These are phyloP conservation scores for Ylistrum balloti DNA, from an alignment of 1,140 invertebrate species.

Conservation along the genomic window DNA sequence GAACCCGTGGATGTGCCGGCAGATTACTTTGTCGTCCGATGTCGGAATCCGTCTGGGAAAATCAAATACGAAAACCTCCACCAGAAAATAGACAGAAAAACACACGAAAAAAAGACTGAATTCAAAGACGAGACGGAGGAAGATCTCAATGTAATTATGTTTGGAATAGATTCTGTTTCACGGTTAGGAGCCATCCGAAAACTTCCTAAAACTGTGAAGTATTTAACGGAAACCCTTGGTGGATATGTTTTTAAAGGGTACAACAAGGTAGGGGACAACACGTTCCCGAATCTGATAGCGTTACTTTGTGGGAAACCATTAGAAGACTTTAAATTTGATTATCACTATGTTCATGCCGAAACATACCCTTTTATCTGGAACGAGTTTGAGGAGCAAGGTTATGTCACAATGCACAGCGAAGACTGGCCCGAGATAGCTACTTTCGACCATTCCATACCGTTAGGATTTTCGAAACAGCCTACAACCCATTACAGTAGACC, in stretches of 20 bases:
- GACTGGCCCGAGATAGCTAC: slow-evolving; percentile 82
- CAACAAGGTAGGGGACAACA: slow-evolving; percentile 73
- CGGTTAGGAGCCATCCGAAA: slow-evolving; percentile 90
- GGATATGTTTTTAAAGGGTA: slow-evolving; percentile 68
- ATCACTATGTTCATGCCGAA: background rate
- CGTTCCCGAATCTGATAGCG: slow-evolving; percentile 69
- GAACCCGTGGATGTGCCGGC: background rate
- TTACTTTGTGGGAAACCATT: slow-evolving; percentile 56
- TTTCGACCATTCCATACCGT: slow-evolving; percentile 68
- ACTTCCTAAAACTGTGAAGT: slow-evolving; percentile 88
- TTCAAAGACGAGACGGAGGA: slow-evolving; percentile 35
- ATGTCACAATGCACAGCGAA: slow-evolving; percentile 83
- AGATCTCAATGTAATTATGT: slow-evolving; percentile 85
- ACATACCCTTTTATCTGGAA: slow-evolving; percentile 78
- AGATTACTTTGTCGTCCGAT: slow-evolving; percentile 4
- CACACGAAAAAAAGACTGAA: background rate
- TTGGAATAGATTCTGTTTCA: slow-evolving; percentile 92
- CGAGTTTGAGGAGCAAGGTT: slow-evolving; percentile 80
- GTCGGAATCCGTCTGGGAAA: background rate
- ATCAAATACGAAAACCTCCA: background rate
- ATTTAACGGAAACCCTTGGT: slow-evolving; percentile 80
- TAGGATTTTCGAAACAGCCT: slow-evolving; percentile 79
- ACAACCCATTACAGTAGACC: slow-evolving; percentile 82
- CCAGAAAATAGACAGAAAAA: background rate
- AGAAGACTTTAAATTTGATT: background rate